Base-by-base conservation (phyloP, 2,113 vertebrate species). In the Dryoscopus gambensis region DNA sequence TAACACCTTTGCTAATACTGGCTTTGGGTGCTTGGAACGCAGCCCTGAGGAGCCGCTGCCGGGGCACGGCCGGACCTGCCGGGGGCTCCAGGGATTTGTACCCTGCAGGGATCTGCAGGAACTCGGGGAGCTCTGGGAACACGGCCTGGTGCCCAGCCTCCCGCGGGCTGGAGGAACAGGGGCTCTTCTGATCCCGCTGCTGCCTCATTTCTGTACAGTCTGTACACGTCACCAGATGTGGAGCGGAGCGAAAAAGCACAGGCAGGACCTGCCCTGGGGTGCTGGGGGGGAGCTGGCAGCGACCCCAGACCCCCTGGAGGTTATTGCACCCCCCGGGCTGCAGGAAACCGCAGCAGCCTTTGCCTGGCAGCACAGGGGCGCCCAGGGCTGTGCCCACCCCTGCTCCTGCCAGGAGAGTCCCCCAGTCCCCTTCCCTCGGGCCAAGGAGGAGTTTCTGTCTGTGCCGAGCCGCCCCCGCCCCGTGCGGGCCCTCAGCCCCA, bases 151-250 rank as follows among this genome's bases (percentile, higher is more conserved):
- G 47, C 13, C 14, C 60, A 68, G 10, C 47, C n/a, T 6, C 44
- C 64, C 1, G 1, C 1, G 11, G 71, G 10, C 79, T 60, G 76
- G 11, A 28, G 73, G 14, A 39, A 15, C 17, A n/a, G 1, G 7
- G 9, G 8, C 14, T 64, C 21, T 8, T 4, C 47, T 4, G 21
- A 2, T 8, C 39, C 74, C 44, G 52, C 8, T 50, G 50, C 73
- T 78, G 81, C 90, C 74, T 60, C 9, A 0, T 11, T 28, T 11
- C 69, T 70, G 39, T 37, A 5, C 25, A 22, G 4, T 13, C 44
- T 6, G n/a, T n/a, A n/a, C n/a, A n/a, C 6, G 56, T 27, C 39
- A n/a, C 7, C 62, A 16, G 3, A 2, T 0, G 2, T 0, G 25
- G 20, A 77, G 31, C 1, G 33, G 17, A 62, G 37, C 30, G 3